Base-by-base conservation (phyloP, 1,140 invertebrate genomes). In the Rhagoletis pomonella region DNA sequence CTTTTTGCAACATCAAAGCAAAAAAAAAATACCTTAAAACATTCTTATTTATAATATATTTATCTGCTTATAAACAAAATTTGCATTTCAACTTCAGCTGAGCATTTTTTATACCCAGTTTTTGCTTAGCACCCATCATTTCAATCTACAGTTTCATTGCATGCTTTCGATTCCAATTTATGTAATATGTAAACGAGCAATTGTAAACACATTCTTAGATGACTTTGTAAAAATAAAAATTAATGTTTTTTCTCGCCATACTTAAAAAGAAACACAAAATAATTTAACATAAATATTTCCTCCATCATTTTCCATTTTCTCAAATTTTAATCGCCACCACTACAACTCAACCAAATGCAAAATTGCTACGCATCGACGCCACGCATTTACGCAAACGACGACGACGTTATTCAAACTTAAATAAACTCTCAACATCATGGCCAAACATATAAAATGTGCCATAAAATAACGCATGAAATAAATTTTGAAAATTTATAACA, bases 151-250 rank as follows among this genome's bases (percentile, higher is more conserved):
- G 14, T 81, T 19, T 4, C 39, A 69, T 29, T 19, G 73, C 73
- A 81, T 81, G 73, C 73, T 58, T 81, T 81, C 73, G 44, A 81
- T 81, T 81, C 73, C 73, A 81, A 81, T 77, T 77, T 77, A 69
- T 2, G 39, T 73, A 67, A 42, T 67, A 7, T 67, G 5, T 62
- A 14, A 47, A 73, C 44, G 39, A 4, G 3, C 0, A 4, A 44
- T 62, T 55, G 50, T 17, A 81, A 19, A 81, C 50, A 81, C 55
- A 17, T 81, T 81, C 55, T 81, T 42, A 81, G 73, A 81, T 81
- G 73, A 81, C 50, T 81, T 81, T 29, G 44, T 55, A 81, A 81
- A 55, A 81, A 19, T 9, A 29, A 81, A 55, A 81, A 55, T 19
- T 10, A 55, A 58, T 29, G 42, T 47, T 81, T 81, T 55, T 55